Evolutionary conservation across 2,888 invertebrate species (phyloP).

Genomic region (Allacma fusca): DNA sequence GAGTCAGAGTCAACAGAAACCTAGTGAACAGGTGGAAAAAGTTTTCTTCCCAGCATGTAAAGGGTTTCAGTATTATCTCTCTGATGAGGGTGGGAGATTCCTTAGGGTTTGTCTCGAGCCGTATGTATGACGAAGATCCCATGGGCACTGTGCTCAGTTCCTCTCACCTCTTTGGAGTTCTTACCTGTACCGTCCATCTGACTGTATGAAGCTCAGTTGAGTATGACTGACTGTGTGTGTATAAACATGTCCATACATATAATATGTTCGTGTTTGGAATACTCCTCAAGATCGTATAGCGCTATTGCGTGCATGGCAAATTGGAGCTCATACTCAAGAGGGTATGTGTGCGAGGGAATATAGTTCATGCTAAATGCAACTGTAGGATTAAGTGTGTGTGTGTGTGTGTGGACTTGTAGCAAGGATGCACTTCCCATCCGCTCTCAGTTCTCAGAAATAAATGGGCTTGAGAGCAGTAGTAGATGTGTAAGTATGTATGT

Average conservation of each 20-base stretch:
- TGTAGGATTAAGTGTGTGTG: too few species aligned
- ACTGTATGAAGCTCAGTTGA: too few species aligned
- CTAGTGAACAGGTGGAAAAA: slow-evolving; percentile 19
- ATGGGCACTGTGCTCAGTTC: neutral
- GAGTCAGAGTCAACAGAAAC: neutral
- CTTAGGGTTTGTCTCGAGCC: slow-evolving; percentile 11
- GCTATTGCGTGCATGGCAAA: too few species aligned
- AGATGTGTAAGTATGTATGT: neutral
- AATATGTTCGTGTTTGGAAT: too few species aligned
- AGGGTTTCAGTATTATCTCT: neutral
- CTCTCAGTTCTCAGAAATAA: neutral
- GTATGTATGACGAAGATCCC: neutral
- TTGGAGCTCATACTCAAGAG: too few species aligned
- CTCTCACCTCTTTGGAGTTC: neutral
- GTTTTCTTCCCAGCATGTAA: slow-evolving; percentile 2
- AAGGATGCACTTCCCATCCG: slow-evolving; percentile 9
- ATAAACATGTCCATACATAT: too few species aligned
- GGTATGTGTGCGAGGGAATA: too few species aligned
- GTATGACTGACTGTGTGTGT: too few species aligned
- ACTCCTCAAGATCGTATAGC: too few species aligned
- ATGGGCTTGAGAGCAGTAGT: neutral
- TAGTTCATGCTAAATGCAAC: slow-evolving; percentile 1
- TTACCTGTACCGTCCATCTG: too few species aligned
- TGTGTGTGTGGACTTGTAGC: too few species aligned
- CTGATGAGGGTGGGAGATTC: slow-evolving; percentile 32